Conservation (phyloP, 2,113 vertebrate genomes). For the Delphinus delphis region DNA sequence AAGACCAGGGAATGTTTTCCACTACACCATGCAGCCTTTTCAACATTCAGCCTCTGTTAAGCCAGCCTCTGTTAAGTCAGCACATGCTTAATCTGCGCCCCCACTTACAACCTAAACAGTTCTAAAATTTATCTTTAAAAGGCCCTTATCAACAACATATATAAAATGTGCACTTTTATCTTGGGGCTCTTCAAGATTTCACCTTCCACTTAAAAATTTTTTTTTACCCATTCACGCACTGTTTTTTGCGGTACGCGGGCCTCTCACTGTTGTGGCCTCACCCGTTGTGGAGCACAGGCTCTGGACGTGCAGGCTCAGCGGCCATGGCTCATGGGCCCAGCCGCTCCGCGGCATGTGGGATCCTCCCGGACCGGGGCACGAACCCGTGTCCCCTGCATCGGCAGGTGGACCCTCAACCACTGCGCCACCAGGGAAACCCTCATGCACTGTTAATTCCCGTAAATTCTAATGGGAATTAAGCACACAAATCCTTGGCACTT, state of each 20-base stretch:
- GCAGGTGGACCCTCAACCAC: no score
- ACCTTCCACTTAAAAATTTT: not conserved
- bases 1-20: not conserved
- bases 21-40: not conserved
- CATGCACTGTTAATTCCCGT: conserved; percentile 63
- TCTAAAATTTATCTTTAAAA: conserved; percentile 24
- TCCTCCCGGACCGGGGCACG: no score
- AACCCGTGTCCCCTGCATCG: no score
- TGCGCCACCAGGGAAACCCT: not conserved
- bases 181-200: not conserved
- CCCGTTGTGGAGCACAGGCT: no score
- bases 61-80: not conserved
- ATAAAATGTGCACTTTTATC: not conserved
- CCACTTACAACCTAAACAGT: not conserved
- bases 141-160: not conserved
- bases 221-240: not conserved
- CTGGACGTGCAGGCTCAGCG: no score
- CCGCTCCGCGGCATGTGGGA: no score
- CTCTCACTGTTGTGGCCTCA: no score
- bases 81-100: not conserved
- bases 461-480: conserved; percentile 66
- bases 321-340: no score
- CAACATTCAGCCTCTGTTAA: not conserved
- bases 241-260: not conserved
- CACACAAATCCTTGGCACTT: conserved; percentile 70